A percentile compares a stretch with the other conserved stretches of the same genome.
Conservation (phyloP, 2,797 vertebrate genomes). For the Karalla daura region DNA sequence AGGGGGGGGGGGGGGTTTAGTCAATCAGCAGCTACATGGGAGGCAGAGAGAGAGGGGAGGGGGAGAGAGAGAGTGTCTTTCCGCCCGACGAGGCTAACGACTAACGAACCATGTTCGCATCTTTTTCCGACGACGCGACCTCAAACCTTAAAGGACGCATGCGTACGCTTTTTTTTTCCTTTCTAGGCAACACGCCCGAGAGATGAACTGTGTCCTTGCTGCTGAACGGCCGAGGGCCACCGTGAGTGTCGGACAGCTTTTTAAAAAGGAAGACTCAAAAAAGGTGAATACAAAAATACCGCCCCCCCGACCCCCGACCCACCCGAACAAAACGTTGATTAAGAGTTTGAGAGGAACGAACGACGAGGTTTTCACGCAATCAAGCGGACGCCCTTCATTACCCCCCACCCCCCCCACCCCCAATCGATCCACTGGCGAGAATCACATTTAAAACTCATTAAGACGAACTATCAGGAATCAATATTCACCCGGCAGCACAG, state of each 20-base stretch:
- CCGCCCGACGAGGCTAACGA: conserved; percentile 16
- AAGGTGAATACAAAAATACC: conserved; percentile 72
- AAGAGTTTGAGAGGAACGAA: conserved; percentile 25
- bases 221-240: conserved; percentile 25
- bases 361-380: conserved; percentile 75
- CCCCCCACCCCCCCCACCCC: no score
- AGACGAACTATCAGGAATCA: conserved; percentile 52
- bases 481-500: conserved; percentile 54
- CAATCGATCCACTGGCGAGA: conserved; percentile 78
- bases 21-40: conserved; percentile 64
- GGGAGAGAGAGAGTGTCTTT: conserved; percentile 34
- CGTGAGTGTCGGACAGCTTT: conserved; percentile 59
- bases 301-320: no score
- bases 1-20: no score
- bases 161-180: conserved; percentile 23
- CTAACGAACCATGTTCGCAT: conserved; percentile 50
- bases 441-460: conserved; percentile 78
- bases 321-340: conserved; percentile 68
- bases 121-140: conserved; percentile 29
- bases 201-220: conserved; percentile 32
- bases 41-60: no score
- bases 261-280: conserved; percentile 89
- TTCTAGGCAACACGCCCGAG: conserved; percentile 31
- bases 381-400: conserved; percentile 81
- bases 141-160: conserved; percentile 34